Evolutionary conservation across 2,113 vertebrate genomes (phyloP).

Genomic region (Lucifuga dentata): DNA sequence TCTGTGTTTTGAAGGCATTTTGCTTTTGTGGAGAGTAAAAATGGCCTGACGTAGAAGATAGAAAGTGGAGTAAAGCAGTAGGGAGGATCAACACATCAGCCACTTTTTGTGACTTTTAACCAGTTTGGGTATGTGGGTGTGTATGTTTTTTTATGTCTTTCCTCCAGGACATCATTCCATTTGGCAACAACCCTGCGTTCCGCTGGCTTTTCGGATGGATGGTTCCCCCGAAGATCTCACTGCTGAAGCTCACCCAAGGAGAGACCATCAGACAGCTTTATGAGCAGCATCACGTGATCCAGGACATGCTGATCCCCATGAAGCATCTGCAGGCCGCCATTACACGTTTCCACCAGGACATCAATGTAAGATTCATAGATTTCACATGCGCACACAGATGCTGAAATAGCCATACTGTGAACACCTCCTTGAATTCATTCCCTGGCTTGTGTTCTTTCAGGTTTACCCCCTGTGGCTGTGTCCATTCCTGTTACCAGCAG

Average conservation of each 20-base stretch:
- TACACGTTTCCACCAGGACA: constrained; percentile 88
- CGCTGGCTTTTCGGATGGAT: constrained; percentile 97
- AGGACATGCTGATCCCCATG: constrained; percentile 98
- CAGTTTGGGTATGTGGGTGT: constrained; percentile 1
- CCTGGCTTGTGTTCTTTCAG: constrained; percentile 70
- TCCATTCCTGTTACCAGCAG: constrained; percentile 90
- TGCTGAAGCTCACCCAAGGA: constrained; percentile 97
- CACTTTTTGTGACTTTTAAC: neutral
- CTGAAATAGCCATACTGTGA: neutral
- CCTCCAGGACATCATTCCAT: constrained; percentile 95
- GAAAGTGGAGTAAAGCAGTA: no score
- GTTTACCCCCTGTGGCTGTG: constrained; percentile 98
- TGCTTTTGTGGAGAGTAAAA: constrained; percentile 10
- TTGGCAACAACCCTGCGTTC: constrained; percentile 94
- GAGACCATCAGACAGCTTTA: constrained; percentile 94
- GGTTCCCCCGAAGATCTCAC: constrained; percentile 98
- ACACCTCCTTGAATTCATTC: neutral
- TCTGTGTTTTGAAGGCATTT: constrained; percentile 27
- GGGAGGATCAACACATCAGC: no score
- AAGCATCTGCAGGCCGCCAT: constrained; percentile 88
- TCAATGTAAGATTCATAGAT: constrained; percentile 86
- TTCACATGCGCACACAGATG: neutral
- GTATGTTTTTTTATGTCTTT: constrained; percentile 3
- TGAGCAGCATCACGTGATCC: constrained; percentile 95
- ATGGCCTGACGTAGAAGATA: neutral